Percentiles rank a stretch among this genome's conserved stretches.
phyloP scores from a whole-genome alignment of 2,797 vertebrate species.

The Aulostomus chinensis region DNA sequence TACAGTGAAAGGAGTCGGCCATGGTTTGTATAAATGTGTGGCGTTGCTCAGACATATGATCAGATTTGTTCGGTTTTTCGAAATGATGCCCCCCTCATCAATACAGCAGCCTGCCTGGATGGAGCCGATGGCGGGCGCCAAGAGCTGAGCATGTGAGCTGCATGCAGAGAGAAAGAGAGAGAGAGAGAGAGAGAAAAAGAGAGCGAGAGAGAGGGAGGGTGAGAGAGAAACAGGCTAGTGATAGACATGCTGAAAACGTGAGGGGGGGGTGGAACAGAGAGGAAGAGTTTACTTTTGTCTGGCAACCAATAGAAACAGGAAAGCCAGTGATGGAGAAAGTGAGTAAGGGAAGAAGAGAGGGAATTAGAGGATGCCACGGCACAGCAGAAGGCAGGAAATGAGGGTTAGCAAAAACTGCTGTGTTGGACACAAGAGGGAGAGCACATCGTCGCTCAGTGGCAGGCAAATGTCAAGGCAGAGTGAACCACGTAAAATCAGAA shows the following conservation, averaged over 20 bases:
- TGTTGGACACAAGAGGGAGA: slow-evolving; percentile 21
- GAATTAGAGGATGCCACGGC: slow-evolving; percentile 44
- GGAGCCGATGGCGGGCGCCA: slow-evolving; percentile 24
- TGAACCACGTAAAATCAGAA: no score
- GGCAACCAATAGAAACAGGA: slow-evolving; percentile 25
- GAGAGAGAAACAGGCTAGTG: slow-evolving; percentile 1
- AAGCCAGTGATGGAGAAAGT: slow-evolving; percentile 32
- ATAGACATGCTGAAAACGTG: no score
- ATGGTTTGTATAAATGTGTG: background rate
- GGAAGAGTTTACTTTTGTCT: slow-evolving; percentile 14
- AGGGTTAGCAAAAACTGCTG: slow-evolving; percentile 49
- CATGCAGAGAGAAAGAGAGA: no score
- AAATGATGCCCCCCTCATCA: slow-evolving; percentile 37
- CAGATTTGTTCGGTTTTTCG: slow-evolving; percentile 42
- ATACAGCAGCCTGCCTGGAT: slow-evolving; percentile 42
- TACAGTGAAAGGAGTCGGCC: background rate
- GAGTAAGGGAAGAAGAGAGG: slow-evolving; percentile 43
- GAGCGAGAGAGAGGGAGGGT: slow-evolving; percentile 27
- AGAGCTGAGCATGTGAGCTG: slow-evolving; percentile 47
- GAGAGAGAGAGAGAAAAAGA: slow-evolving; percentile 17
- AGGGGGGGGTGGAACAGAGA: slow-evolving; percentile 1
- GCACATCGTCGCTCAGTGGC: slow-evolving; percentile 12
- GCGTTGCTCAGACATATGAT: slow-evolving; percentile 20
- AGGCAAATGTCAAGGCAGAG: slow-evolving; percentile 5
- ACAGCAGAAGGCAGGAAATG: slow-evolving; percentile 55